phyloP scores from a whole-genome alignment of 2,888 invertebrate species.

The Drepanosiphum platanoidis region DNA sequence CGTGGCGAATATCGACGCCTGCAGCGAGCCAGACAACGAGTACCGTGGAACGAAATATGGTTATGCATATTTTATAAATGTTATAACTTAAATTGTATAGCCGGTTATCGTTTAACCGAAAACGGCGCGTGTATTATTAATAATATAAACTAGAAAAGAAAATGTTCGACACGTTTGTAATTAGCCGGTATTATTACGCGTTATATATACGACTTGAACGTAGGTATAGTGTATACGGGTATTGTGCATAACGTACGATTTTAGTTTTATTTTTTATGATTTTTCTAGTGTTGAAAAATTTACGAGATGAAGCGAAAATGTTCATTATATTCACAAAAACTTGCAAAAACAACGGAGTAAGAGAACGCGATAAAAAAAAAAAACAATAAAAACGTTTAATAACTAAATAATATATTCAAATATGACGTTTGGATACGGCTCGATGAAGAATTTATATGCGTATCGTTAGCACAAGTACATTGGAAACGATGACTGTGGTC shows the following conservation, averaged over 20 bases:
- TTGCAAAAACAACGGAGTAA: not conserved
- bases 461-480: not conserved
- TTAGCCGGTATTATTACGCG: not conserved
- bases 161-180: not conserved
- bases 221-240: not conserved
- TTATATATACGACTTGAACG: too few relatives aligned
- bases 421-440: not conserved
- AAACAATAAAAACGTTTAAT: not conserved
- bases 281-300: not conserved
- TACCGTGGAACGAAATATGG: not conserved
- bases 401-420: constrained; percentile 1
- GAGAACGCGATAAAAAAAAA: not conserved
- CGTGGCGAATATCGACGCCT: constrained; percentile 25
- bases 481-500: not conserved
- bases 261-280: not conserved
- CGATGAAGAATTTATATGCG: not conserved
- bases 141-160: too few relatives aligned
- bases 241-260: not conserved
- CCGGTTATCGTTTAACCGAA: not conserved
- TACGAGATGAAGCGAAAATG: not conserved
- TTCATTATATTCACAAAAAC: not conserved
- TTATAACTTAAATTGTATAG: not conserved
- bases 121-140: not conserved
- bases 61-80: not conserved
- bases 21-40: not conserved